Conservation (phyloP, 2,888 invertebrate genomes). For the Agriopis leucophaearia region DNA sequence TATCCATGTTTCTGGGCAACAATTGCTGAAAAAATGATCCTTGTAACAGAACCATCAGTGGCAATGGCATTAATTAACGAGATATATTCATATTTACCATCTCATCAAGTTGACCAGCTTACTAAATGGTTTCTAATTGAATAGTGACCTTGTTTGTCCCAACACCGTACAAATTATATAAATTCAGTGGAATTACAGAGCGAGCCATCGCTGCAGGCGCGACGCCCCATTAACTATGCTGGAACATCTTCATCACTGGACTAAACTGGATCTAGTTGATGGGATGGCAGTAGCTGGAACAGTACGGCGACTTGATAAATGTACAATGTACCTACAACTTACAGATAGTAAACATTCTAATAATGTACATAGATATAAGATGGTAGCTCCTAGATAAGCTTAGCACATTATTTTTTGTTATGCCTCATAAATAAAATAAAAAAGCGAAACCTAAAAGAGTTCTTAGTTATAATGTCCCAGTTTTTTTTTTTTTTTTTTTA, state of each 20-base stretch:
- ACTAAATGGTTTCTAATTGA: constrained; percentile 14
- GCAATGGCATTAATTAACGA: too few species aligned
- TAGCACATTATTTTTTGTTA: too few species aligned
- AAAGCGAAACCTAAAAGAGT: too few species aligned
- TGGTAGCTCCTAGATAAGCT: too few species aligned
- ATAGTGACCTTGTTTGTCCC: constrained; percentile 21
- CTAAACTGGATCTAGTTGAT: constrained; percentile 42
- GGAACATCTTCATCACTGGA: constrained; percentile 52
- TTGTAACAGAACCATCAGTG: too few species aligned
- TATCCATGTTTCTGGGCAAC: too few species aligned
- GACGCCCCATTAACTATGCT: constrained; percentile 50
- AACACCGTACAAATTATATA: constrained; percentile 42
- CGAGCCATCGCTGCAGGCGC: constrained; percentile 40
- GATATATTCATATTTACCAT: too few species aligned
- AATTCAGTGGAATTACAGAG: constrained; percentile 50
- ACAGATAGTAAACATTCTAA: background rate
- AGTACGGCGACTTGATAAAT: constrained; percentile 17
- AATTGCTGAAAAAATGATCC: too few species aligned
- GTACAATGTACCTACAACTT: background rate
- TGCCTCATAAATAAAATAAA: too few species aligned
- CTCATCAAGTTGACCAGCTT: background rate
- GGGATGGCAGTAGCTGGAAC: constrained; percentile 13
- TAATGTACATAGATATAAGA: too few species aligned
- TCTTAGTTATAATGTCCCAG: too few species aligned
- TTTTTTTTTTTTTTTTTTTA: too few species aligned